Conservation (phyloP, 1,140 invertebrate genomes). For the Drosophila asahinai region DNA sequence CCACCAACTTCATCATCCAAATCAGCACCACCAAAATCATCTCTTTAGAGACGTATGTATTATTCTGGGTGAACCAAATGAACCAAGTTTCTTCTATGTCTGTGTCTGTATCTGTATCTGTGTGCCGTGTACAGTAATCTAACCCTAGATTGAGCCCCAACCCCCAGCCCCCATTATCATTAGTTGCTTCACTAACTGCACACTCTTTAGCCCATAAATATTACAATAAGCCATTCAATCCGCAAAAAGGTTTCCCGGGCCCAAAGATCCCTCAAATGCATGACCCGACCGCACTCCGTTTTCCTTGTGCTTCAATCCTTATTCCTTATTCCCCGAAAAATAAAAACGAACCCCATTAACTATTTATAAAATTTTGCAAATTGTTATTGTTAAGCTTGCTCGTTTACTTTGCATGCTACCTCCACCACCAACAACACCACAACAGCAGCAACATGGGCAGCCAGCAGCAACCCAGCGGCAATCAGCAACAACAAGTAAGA, state of each 20-base stretch:
- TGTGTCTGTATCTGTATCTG: not conserved
- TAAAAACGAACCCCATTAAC: slow-evolving; percentile 60
- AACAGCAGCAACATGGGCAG: slow-evolving; percentile 55
- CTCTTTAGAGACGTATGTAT: slow-evolving; percentile 85
- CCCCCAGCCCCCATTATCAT: slow-evolving; percentile 5
- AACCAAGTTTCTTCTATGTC: slow-evolving; percentile 39
- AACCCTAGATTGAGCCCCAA: slow-evolving; percentile 9
- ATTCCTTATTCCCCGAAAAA: slow-evolving; percentile 13
- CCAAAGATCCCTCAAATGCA: slow-evolving; percentile 32
- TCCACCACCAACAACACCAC: slow-evolving; percentile 49
- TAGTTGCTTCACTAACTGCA: slow-evolving; percentile 43
- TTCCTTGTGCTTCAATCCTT: not conserved
- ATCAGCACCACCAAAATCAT: slow-evolving; percentile 85
- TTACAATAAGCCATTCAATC: slow-evolving; percentile 53
- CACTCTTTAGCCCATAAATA: slow-evolving; percentile 48
- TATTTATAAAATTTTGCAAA: slow-evolving; percentile 81
- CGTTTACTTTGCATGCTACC: slow-evolving; percentile 78
- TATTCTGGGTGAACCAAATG: slow-evolving; percentile 53
- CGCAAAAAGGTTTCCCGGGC: slow-evolving; percentile 40
- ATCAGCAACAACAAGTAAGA: slow-evolving; percentile 50
- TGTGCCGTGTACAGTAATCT: slow-evolving; percentile 28
- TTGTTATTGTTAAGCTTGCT: slow-evolving; percentile 80
- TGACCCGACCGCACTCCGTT: slow-evolving; percentile 13
- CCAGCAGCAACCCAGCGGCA: slow-evolving; percentile 50
- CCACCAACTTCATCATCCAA: slow-evolving; percentile 85